phyloP scores from a whole-genome alignment of 2,113 vertebrate genomes.

The Bucco capensis region DNA sequence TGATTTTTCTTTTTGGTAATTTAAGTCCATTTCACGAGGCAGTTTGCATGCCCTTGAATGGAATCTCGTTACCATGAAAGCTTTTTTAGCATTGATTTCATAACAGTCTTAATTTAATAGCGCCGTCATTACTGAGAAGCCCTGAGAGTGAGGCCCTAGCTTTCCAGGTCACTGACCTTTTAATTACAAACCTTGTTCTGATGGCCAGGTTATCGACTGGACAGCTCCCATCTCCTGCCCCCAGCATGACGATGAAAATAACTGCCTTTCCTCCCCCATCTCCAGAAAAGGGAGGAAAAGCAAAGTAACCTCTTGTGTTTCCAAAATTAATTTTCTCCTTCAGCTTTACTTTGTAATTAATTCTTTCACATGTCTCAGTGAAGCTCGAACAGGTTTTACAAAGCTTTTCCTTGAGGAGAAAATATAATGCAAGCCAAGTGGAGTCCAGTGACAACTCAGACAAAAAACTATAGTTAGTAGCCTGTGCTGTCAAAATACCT shows the following conservation, averaged over 20 bases:
- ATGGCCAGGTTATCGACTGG: constrained; percentile 85
- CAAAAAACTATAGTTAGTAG: background rate
- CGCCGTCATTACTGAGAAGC: constrained; percentile 78
- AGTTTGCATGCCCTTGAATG: constrained; percentile 81
- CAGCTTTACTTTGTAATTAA: constrained; percentile 79
- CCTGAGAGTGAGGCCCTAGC: constrained; percentile 76
- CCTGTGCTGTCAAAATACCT: background rate
- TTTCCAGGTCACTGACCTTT: constrained; percentile 88
- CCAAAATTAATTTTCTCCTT: constrained; percentile 82
- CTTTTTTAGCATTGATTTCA: constrained; percentile 88
- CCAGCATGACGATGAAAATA: constrained; percentile 73
- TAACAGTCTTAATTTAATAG: constrained; percentile 89
- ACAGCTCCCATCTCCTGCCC: constrained; percentile 76
- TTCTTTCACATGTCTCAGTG: constrained; percentile 72
- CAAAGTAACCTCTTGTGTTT: constrained; percentile 76
- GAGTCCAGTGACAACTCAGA: background rate
- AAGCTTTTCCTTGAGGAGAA: constrained; percentile 29
- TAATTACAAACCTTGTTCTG: constrained; percentile 87
- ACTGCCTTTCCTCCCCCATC: constrained; percentile 69
- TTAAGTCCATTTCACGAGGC: constrained; percentile 74
- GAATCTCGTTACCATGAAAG: constrained; percentile 85
- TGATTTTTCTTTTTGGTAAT: constrained; percentile 77
- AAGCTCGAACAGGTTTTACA: constrained; percentile 55
- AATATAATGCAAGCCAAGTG: constrained; percentile 19
- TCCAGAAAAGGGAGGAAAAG: constrained; percentile 66